Evolutionary conservation across 35 echinoderm and acorn worm genomes (phyloP), one percentile per base, ranked within the genome.

Genomic region (Diadema setosum): DNA sequence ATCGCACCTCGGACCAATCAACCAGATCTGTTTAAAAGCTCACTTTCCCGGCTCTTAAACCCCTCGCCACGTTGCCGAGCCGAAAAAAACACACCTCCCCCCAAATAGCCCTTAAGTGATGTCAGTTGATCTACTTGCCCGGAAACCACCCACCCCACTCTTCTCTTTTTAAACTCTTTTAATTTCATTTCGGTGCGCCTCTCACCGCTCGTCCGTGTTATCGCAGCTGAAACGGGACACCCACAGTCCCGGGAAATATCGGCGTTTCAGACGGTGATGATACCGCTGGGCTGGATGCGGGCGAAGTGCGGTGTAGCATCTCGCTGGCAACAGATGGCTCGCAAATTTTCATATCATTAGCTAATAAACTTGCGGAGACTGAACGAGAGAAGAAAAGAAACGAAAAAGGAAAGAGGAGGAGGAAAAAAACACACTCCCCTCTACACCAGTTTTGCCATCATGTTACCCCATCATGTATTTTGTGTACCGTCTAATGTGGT

Each of bases 341-440:
- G 63, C 63, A 67, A 67, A 67, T 67, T 67, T 67, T 67, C 63
- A 67, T 67, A 67, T 67, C 63, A 67, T 67, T 67, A 67, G 63
- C 63, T 67, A 67, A 67, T 67, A 67, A 67, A 67, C 63, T 29
- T 14, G 30, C 30, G 63, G 63, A 67, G 63, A 26, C 63, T n/a
- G n/a, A n/a, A n/a, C n/a, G n/a, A n/a, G n/a, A n/a, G n/a, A n/a
- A n/a, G n/a, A n/a, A n/a, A n/a, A n/a, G n/a, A n/a, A n/a, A n/a
- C n/a, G n/a, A n/a, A n/a, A n/a, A n/a, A n/a, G n/a, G n/a, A n/a
- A n/a, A n/a, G n/a, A n/a, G n/a, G n/a, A n/a, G n/a, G n/a, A n/a
- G n/a, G n/a, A n/a, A n/a, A n/a, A n/a, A n/a, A n/a, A n/a, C n/a
- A n/a, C n/a, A n/a, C n/a, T n/a, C n/a, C n/a, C n/a, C n/a, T n/a